These are phyloP conservation scores for Pedionomus torquatus DNA, from an alignment of 2,113 vertebrate genomes.

Conservation along the genomic window DNA sequence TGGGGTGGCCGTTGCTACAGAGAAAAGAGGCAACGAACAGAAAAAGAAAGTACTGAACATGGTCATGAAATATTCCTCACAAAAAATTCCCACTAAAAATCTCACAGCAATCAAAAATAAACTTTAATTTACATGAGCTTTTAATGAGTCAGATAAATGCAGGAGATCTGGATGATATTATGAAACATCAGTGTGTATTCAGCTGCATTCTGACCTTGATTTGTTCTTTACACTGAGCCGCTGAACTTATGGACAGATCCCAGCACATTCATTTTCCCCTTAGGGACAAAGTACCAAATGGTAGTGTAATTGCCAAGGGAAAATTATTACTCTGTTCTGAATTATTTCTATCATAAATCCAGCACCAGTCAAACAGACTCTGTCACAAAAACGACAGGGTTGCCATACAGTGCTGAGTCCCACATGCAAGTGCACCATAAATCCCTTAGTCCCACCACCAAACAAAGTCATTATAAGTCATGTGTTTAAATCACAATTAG, in stretches of 20 bases:
- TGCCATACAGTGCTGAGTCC: constrained; percentile 55
- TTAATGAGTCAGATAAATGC: constrained; percentile 46
- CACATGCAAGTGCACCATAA: constrained; percentile 64
- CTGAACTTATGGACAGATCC: constrained; percentile 75
- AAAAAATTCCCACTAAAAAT: neutral
- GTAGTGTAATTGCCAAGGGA: constrained; percentile 80
- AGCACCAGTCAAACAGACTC: constrained; percentile 71
- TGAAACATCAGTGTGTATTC: neutral
- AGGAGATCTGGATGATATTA: constrained; percentile 2
- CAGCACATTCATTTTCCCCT: constrained; percentile 76
- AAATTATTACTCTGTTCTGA: constrained; percentile 80
- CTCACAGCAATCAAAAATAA: neutral
- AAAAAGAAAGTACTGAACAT: neutral
- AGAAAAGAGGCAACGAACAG: neutral
- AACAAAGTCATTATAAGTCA: constrained; percentile 72
- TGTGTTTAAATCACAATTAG: constrained; percentile 74
- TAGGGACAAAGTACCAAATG: constrained; percentile 83
- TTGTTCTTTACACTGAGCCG: constrained; percentile 65
- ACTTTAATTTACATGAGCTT: constrained; percentile 28
- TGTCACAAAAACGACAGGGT: constrained; percentile 72
- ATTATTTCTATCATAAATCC: constrained; percentile 82
- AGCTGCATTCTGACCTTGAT: constrained; percentile 77
- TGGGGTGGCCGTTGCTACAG: neutral
- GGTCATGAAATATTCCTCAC: neutral
- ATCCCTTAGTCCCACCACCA: constrained; percentile 58